Evolutionary conservation across 2,797 vertebrate genomes (phyloP).

Genomic region (Spinus olivaceus): DNA sequence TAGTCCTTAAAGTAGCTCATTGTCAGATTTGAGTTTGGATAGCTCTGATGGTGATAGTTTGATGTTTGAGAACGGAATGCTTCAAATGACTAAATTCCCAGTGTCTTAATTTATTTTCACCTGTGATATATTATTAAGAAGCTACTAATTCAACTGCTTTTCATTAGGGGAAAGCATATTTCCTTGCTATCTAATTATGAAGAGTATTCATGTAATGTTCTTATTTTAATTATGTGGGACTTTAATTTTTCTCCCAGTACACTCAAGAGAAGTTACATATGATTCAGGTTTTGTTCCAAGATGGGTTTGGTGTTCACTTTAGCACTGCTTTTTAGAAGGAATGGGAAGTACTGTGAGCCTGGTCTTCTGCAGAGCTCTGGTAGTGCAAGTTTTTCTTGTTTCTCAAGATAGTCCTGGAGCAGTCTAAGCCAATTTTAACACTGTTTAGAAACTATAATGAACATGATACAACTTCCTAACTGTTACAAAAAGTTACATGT

Average conservation of each 20-base stretch:
- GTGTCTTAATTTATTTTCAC: neutral
- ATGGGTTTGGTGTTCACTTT: neutral
- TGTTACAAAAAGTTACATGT: constrained; percentile 36
- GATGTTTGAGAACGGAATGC: neutral
- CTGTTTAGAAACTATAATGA: constrained; percentile 39
- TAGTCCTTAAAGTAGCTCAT: neutral
- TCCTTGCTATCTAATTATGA: neutral
- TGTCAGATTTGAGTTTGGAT: neutral
- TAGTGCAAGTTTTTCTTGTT: constrained; percentile 58
- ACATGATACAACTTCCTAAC: constrained; percentile 50
- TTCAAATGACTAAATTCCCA: neutral
- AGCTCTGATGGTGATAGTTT: neutral
- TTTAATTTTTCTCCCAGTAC: neutral
- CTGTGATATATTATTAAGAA: neutral
- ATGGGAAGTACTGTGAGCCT: neutral
- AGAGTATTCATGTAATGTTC: neutral
- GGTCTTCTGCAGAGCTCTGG: neutral
- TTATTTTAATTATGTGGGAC: neutral
- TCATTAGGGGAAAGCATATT: neutral
- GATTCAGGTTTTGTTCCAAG: neutral
- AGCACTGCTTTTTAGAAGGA: neutral
- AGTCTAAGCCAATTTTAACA: constrained; percentile 29
- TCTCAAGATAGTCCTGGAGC: constrained; percentile 12
- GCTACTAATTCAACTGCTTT: neutral
- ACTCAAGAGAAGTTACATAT: neutral